Percentiles rank a stretch among this genome's conserved stretches.
Conservation (phyloP, 2,888 invertebrate species). For the Encarsia formosa region DNA sequence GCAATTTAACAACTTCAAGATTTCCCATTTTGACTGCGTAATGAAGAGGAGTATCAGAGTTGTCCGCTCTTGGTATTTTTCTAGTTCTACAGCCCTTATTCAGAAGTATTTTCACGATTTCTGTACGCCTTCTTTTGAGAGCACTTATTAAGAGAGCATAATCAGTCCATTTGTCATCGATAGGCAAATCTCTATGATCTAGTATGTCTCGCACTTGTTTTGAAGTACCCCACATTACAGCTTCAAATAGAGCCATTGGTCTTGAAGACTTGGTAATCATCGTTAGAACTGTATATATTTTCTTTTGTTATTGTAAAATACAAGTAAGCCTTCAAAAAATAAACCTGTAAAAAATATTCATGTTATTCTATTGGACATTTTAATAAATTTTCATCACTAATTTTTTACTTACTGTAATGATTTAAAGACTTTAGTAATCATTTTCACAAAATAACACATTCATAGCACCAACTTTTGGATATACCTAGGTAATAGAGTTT, state of each 20-base stretch:
- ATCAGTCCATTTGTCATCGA: conserved; percentile 20
- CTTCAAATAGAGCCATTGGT: conserved; percentile 13
- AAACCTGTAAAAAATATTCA: too few species aligned
- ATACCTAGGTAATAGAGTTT: too few species aligned
- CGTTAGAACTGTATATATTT: neutral
- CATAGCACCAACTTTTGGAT: too few species aligned
- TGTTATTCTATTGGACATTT: too few species aligned
- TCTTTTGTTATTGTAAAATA: too few species aligned
- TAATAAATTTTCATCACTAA: too few species aligned
- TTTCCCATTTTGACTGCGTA: conserved; percentile 13
- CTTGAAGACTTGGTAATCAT: neutral
- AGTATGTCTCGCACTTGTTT: conserved; percentile 17
- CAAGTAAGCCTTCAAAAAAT: too few species aligned
- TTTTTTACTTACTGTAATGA: too few species aligned
- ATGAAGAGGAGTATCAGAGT: conserved; percentile 16
- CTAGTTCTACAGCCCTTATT: conserved; percentile 17
- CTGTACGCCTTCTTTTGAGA: conserved; percentile 9
- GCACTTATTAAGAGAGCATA: conserved; percentile 18
- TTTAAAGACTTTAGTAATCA: too few species aligned
- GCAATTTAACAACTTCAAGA: conserved; percentile 8
- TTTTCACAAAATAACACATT: too few species aligned
- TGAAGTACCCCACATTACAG: conserved; percentile 17
- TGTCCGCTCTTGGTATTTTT: neutral
- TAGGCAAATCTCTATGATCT: neutral
- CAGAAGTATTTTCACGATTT: conserved; percentile 19